Base-by-base conservation (phyloP, 1,140 invertebrate genomes). In the Aphaenogaster ashmeadi region DNA sequence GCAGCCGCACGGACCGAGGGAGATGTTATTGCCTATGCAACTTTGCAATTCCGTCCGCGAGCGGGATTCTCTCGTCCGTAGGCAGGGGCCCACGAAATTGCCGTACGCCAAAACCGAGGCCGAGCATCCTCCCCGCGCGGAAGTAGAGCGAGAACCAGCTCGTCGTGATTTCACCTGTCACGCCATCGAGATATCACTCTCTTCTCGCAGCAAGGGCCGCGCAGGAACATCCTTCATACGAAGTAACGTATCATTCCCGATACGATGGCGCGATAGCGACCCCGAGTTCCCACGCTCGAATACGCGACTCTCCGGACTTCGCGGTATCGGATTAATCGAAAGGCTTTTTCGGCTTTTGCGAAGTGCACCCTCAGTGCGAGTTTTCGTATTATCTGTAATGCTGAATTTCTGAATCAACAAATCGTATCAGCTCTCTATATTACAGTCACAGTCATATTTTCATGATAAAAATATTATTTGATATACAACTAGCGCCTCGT, bases 91-190 rank as follows among this genome's bases (percentile, higher is more conserved):
- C 38, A 52, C 87, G 56, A 91, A 88, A 91, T 90, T 87, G 81
- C 87, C 89, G 52, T 67, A 27, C 27, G 71, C 74, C 81, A 44
- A 84, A 66, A 79, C 44, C 74, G 89, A 54, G 50, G 27, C 36
- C 9, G 44, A 47, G 56, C 15, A 80, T 4, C 38, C 47, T 9
- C 41, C 33, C 69, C 18, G 21, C 58, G 52, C 21, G 72, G 54
- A 85, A 80, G 52, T 85, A 41, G 81, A 86, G 66, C 72, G 72
- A 52, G 58, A 54, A 33, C 21, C 58, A 44, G 81, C 87, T 80
- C 84, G 74, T 89, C 67, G 74, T 78, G 80, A 86, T 91, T 88
- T 91, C 72, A 90, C 69, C 67, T 87, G 87, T 91, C 90, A 90
- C 89, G 87, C 69, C 77, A 71, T 88, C 75, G 71, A 81, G 79